Evolutionary conservation across 2,113 vertebrate genomes (phyloP).

Genomic region (Gambusia affinis): DNA sequence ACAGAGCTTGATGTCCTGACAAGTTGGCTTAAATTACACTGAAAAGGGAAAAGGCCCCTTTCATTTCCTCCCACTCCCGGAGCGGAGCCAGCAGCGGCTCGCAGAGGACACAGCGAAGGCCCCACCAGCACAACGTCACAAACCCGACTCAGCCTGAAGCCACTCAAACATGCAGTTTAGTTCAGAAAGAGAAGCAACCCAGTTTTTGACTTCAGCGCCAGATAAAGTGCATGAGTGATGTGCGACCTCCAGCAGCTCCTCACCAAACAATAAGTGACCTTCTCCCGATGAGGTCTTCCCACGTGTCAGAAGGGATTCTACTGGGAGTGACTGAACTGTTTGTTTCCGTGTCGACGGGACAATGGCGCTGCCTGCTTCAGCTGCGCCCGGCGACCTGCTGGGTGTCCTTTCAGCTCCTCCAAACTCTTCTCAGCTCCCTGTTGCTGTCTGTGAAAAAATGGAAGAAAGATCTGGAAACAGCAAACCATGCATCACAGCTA

Average conservation of each 20-base stretch:
- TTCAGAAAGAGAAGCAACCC: constrained; percentile 51
- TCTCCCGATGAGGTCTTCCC: constrained; percentile 62
- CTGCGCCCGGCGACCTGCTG: constrained; percentile 53
- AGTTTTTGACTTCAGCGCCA: constrained; percentile 46
- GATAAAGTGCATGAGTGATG: constrained; percentile 74
- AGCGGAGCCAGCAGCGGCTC: constrained; percentile 20
- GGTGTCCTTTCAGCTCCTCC: constrained; percentile 31
- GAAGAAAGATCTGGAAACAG: constrained; percentile 58
- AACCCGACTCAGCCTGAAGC: constrained; percentile 39
- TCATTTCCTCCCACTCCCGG: constrained; percentile 23
- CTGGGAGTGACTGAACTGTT: constrained; percentile 74
- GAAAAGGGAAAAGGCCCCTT: constrained; percentile 20
- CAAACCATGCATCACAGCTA: constrained; percentile 22
- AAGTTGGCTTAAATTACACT: constrained; percentile 51
- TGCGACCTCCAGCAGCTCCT: constrained; percentile 63
- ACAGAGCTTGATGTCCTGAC: constrained; percentile 48
- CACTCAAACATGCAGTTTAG: constrained; percentile 18
- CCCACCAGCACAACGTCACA: constrained; percentile 39
- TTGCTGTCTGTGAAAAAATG: constrained; percentile 58
- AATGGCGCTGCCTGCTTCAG: constrained; percentile 51
- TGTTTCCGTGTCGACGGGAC: constrained; percentile 63
- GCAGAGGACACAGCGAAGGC: constrained; percentile 10
- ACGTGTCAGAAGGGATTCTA: constrained; percentile 63
- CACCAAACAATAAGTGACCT: constrained; percentile 62
- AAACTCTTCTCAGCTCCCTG: constrained; percentile 52